Percentiles rank a stretch among this genome's conserved stretches.
Evolutionary conservation across 2,113 vertebrate species (phyloP).

Genomic region (Campylomormyrus numenius): DNA sequence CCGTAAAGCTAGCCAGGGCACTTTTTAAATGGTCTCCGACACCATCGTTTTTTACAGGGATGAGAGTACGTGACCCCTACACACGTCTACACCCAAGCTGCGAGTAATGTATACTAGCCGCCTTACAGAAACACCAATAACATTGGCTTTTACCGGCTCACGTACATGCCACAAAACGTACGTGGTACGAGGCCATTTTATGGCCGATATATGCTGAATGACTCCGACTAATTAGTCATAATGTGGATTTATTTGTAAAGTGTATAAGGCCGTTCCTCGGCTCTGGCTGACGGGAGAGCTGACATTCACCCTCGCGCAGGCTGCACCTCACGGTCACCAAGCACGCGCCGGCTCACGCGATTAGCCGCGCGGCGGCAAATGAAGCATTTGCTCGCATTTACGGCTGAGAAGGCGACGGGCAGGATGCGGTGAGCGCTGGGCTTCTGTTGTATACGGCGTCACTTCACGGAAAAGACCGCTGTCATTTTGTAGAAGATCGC

Average conservation of each 20-base stretch:
- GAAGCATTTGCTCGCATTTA: background rate
- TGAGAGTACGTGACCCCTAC: background rate
- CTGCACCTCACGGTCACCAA: constrained; percentile 48
- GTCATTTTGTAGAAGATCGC: background rate
- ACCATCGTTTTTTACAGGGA: background rate
- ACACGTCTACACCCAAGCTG: background rate
- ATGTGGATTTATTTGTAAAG: constrained; percentile 70
- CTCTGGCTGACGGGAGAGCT: constrained; percentile 69
- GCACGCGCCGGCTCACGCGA: constrained; percentile 46
- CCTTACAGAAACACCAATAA: background rate
- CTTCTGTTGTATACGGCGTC: background rate
- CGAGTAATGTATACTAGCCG: background rate
- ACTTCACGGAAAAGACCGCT: background rate
- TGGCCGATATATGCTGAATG: background rate
- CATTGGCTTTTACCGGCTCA: background rate
- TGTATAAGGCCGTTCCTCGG: constrained; percentile 57
- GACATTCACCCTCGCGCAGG: constrained; percentile 64
- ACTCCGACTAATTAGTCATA: constrained; percentile 43
- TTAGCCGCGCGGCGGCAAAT: constrained; percentile 12
- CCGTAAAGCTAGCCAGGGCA: background rate
- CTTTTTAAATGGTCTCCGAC: background rate
- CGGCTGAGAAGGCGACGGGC: background rate
- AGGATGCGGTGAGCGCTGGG: background rate
- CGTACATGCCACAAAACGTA: background rate
- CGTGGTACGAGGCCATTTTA: background rate